Evolutionary conservation across 1,140 invertebrate genomes (phyloP).

Genomic region (Neodiprion fabricii): DNA sequence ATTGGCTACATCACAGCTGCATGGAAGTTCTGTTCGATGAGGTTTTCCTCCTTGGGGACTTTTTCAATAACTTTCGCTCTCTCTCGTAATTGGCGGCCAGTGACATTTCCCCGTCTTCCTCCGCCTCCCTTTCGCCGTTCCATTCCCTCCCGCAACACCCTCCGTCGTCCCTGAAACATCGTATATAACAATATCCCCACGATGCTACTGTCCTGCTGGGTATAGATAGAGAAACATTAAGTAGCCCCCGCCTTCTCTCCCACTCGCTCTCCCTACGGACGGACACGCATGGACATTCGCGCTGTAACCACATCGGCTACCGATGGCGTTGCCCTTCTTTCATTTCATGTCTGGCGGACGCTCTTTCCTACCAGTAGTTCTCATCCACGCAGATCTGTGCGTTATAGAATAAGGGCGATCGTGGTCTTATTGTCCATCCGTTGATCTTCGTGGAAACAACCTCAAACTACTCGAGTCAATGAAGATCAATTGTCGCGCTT

Average conservation of each 20-base stretch:
- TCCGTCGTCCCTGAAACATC: conserved; percentile 45
- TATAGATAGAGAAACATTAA: conserved; percentile 62
- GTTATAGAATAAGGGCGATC: no score
- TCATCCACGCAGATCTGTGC: conserved; percentile 24
- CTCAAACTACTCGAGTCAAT: no score
- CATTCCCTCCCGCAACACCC: conserved; percentile 19
- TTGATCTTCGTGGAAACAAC: no score
- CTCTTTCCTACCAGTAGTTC: conserved; percentile 34
- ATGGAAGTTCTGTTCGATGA: conserved; percentile 40
- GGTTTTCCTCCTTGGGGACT: conserved; percentile 50
- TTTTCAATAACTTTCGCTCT: conserved; percentile 62
- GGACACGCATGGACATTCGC: conserved; percentile 24
- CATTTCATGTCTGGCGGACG: conserved; percentile 46
- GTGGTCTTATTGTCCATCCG: no score
- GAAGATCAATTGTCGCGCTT: no score
- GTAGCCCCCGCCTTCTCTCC: conserved; percentile 47
- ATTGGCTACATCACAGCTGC: conserved; percentile 48
- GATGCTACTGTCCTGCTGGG: conserved; percentile 45
- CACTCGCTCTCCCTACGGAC: conserved; percentile 36
- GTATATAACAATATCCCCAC: conserved; percentile 61
- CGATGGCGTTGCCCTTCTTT: conserved; percentile 41
- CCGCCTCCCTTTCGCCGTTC: conserved; percentile 38
- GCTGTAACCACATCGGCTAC: conserved; percentile 38
- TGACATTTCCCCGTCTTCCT: conserved; percentile 50
- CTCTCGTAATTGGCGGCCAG: conserved; percentile 53